Conservation (phyloP, 2,797 vertebrate species). For the Lepus oiostolus region DNA sequence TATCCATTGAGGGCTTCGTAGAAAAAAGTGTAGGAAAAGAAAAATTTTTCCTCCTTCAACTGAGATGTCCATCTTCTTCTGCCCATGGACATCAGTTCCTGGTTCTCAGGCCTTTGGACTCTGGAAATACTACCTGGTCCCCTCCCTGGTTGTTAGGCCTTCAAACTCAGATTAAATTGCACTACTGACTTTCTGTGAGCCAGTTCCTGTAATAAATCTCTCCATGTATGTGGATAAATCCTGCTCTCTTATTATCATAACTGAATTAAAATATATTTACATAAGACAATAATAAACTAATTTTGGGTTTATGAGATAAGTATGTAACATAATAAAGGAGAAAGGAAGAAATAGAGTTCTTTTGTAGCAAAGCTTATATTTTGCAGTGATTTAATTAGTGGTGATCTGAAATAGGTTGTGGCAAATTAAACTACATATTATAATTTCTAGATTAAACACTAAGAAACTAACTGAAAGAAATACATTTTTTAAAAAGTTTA, state of each 20-base stretch:
- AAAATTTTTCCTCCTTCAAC: not conserved
- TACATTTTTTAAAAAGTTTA: not conserved
- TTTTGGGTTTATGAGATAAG: constrained; percentile 34
- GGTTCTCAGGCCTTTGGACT: not conserved
- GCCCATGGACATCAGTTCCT: not conserved
- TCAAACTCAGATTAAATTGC: not conserved
- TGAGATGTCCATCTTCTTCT: not conserved
- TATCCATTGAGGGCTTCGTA: not conserved
- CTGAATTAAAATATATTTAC: constrained; percentile 43
- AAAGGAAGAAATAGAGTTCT: not conserved
- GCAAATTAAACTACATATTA: not conserved
- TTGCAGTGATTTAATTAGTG: not conserved
- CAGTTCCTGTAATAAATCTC: not conserved
- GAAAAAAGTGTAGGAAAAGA: not conserved
- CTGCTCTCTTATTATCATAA: constrained; percentile 51
- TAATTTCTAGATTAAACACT: not conserved
- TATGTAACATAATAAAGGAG: not conserved
- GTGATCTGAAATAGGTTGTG: not conserved
- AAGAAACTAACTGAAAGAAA: not conserved
- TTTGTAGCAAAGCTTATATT: not conserved
- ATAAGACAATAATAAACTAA: constrained; percentile 15
- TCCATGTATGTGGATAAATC: constrained; percentile 11
- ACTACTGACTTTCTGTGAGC: not conserved
- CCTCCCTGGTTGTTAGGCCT: not conserved
- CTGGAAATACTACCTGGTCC: not conserved